Evolutionary conservation across 92 coral and sea anemone species (phyloP), one percentile per base, ranked within the genome.

Genomic region (Phymanthus crucifer): DNA sequence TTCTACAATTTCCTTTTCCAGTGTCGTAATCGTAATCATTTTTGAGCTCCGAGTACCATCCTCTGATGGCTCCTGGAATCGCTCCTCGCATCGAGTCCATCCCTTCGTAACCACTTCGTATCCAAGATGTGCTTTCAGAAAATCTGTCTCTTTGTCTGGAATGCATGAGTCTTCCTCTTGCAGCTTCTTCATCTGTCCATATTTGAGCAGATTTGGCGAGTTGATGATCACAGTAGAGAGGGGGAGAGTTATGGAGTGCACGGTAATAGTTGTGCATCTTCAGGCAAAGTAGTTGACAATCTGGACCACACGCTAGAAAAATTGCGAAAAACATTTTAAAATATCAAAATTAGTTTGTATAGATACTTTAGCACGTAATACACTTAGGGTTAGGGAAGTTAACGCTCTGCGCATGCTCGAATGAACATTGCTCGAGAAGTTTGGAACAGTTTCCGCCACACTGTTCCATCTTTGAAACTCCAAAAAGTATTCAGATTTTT

Each of bases 11-110:
- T 21, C 89, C 82, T 70, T 75, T 69, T 31, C 86, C 82, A 6
- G 89, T 85, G 10, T 74, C 74, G 83, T 70, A 86, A 46, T 81
- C 71, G 67, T 86, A 86, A 16, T 74, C 45, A 37, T 84, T 58
- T 71, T 81, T 81, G 2, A 86, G 66, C 40, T 86, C 89, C 29
- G 89, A 86, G 80, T 86, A 86, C 89, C 89, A 86, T 32, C 89
- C 71, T 34, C 89, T 35, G 2, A 69, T 61, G 23, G 89, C 86
- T 11, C 88, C 88, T 27, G 89, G 89, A 3, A 86, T 86, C 65
- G 89, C 89, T 8, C 89, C 89, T 32, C 48, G 66, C 85, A 81
- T 86, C n/a, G 32, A 33, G 9, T 81, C 89, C 89, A 86, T 75
- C 14, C 89, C 89, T 34, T 74, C 72, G 70, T 80, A 75, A 2